phyloP scores from a whole-genome alignment of 2,888 invertebrate species.

The Nephrotoma appendiculata region DNA sequence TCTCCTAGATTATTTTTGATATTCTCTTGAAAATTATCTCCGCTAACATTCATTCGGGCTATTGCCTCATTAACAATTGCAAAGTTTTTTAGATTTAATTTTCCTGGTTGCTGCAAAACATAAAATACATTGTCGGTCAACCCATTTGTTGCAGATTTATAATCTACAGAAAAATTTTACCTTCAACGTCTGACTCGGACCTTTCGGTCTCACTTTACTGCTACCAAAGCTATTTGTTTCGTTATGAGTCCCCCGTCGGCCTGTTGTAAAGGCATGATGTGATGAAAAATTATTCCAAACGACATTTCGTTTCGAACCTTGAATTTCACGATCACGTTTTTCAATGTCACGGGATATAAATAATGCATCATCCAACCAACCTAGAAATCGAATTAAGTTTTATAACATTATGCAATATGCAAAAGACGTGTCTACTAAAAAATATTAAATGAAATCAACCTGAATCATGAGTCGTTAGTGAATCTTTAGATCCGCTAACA shows the following conservation, averaged over 20 bases:
- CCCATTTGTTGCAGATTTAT: neutral
- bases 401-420: neutral
- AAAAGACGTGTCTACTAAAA: neutral
- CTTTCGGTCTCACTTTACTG: conserved; percentile 46
- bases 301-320: conserved; percentile 26
- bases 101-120: conserved; percentile 61
- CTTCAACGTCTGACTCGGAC: conserved; percentile 52
- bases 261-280: conserved; percentile 56
- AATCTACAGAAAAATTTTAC: conserved; percentile 20
- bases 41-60: conserved; percentile 50
- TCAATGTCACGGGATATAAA: conserved; percentile 28
- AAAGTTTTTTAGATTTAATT: conserved; percentile 78
- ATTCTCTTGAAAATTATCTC: conserved; percentile 26
- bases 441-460: conserved; percentile 36
- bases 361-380: conserved; percentile 39
- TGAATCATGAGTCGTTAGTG: conserved; percentile 67
- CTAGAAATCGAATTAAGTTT: conserved; percentile 19
- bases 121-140: conserved; percentile 2
- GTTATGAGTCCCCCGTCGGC: conserved; percentile 43
- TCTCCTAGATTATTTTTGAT: conserved; percentile 5
- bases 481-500: conserved; percentile 68
- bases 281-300: conserved; percentile 48
- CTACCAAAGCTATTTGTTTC: conserved; percentile 29
- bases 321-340: conserved; percentile 27
- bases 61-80: conserved; percentile 79